A percentile compares a stretch with the other conserved stretches of the same genome.
Evolutionary conservation across 2,113 vertebrate species (phyloP).

Genomic region (Forbesichthys agassizii): DNA sequence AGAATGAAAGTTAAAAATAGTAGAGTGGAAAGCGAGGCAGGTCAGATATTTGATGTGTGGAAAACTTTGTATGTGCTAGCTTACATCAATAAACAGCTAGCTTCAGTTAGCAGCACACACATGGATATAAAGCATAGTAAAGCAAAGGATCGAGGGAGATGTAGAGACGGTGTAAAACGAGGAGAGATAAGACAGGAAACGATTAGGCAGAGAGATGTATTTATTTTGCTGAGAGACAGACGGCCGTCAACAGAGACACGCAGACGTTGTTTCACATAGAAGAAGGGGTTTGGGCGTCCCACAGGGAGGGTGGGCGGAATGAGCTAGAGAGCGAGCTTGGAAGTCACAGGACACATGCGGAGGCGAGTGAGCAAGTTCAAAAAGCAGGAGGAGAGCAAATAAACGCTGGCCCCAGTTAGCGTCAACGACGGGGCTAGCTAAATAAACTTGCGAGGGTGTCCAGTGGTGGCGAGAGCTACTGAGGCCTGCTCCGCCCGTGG

Average conservation of each 20-base stretch:
- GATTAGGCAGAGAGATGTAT: slow-evolving; percentile 19
- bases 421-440: slow-evolving; percentile 42
- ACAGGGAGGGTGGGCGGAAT: too few species aligned
- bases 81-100: slow-evolving; percentile 60
- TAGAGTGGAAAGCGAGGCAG: slow-evolving; percentile 35
- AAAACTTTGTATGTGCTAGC: slow-evolving; percentile 53
- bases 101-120: slow-evolving; percentile 56
- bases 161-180: slow-evolving; percentile 9
- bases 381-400: slow-evolving; percentile 43
- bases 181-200: slow-evolving; percentile 19
- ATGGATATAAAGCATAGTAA: slow-evolving; percentile 51
- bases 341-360: slow-evolving; percentile 11
- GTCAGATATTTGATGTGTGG: slow-evolving; percentile 58
- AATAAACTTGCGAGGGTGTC: slow-evolving; percentile 61
- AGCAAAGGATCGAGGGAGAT: background rate
- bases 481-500: slow-evolving; percentile 55
- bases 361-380: background rate
- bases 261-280: background rate
- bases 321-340: slow-evolving; percentile 5
- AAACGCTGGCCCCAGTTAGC: slow-evolving; percentile 41
- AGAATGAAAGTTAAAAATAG: slow-evolving; percentile 11
- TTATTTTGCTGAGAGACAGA: background rate
- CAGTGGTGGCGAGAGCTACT: slow-evolving; percentile 52
- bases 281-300: too few species aligned
- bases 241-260: background rate